phyloP scores from a whole-genome alignment of 2,113 vertebrate species.

The Aepyceros melampus region DNA sequence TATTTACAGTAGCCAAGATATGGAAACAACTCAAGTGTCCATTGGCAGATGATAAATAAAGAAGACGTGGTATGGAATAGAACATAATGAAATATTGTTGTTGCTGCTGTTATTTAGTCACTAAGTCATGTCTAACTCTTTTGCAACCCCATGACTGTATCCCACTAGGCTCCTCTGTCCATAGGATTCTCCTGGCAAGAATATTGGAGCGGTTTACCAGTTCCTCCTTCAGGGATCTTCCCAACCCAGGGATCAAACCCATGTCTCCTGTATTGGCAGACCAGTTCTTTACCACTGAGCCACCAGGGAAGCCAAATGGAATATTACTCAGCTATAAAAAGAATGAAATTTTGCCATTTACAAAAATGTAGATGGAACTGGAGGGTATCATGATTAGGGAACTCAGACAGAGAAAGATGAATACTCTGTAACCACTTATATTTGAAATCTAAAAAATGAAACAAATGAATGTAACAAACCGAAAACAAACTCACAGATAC shows the following conservation, averaged over 20 bases:
- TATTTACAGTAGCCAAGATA: background rate
- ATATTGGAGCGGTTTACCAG: background rate
- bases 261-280: background rate
- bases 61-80: background rate
- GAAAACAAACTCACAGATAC: background rate
- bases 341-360: background rate
- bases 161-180: background rate
- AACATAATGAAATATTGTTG: background rate
- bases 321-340: background rate
- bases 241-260: background rate
- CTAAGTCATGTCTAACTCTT: background rate
- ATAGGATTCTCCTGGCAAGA: background rate
- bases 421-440: background rate
- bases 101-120: background rate
- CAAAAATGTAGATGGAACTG: background rate
- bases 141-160: background rate
- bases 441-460: background rate
- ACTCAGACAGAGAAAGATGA: background rate
- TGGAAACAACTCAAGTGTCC: background rate
- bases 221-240: background rate
- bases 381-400: background rate
- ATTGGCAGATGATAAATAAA: background rate
- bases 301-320: background rate
- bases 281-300: background rate
- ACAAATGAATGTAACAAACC: background rate